Evolutionary conservation across 1,140 invertebrate species (phyloP).

Genomic region (Lepidurus apus): DNA sequence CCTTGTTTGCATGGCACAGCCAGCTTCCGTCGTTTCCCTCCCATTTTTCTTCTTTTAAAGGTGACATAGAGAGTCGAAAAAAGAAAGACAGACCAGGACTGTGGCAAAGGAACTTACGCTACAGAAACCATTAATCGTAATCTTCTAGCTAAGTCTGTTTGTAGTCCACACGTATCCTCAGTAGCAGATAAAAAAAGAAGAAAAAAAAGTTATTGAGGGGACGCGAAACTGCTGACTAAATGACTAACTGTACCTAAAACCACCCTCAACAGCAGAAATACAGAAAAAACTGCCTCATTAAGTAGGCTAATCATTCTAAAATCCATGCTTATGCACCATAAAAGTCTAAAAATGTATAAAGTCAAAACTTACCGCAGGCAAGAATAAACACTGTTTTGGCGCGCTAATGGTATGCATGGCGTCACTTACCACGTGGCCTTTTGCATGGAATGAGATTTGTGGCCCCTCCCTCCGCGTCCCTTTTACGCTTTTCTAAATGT

Average conservation of each 20-base stretch:
- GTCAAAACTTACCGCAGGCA: too few species aligned
- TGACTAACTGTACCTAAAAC: background rate
- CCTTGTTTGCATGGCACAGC: background rate
- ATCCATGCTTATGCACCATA: too few species aligned
- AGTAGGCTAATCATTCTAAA: too few species aligned
- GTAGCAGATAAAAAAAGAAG: background rate
- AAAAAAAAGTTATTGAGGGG: background rate
- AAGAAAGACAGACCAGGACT: background rate
- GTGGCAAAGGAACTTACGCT: background rate
- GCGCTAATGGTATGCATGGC: too few species aligned
- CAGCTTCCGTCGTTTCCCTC: background rate
- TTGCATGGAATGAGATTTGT: background rate
- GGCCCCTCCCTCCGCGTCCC: background rate
- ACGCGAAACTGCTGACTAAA: background rate
- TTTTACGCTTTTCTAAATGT: background rate
- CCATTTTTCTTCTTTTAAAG: background rate
- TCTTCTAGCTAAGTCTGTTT: constrained; percentile 6
- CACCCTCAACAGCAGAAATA: too few species aligned
- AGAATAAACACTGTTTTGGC: too few species aligned
- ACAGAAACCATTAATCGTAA: constrained; percentile 4
- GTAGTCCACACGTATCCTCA: constrained; percentile 1
- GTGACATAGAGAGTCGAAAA: background rate
- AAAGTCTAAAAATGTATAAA: too few species aligned
- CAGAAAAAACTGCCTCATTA: too few species aligned
- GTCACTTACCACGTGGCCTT: too few species aligned